A percentile compares a stretch with the other conserved stretches of the same genome.
phyloP scores from a whole-genome alignment of 2,113 vertebrate species.

The Alosa alosa region DNA sequence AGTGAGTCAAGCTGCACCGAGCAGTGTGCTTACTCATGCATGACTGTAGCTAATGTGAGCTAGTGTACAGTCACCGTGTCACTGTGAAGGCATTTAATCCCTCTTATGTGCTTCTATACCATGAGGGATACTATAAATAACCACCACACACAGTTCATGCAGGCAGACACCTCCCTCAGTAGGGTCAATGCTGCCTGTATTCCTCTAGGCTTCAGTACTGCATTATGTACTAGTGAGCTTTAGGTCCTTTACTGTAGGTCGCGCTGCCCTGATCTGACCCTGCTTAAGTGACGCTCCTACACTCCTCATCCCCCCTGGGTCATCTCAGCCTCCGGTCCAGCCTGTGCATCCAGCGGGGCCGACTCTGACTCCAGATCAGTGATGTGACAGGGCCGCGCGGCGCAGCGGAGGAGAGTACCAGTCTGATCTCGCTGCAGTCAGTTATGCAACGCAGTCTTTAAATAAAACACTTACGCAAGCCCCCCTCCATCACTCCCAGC shows the following conservation, averaged over 20 bases:
- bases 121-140: too few relatives aligned
- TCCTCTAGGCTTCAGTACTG: too few relatives aligned
- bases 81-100: neutral
- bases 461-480: slow-evolving; percentile 34
- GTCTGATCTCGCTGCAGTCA: slow-evolving; percentile 9
- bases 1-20: neutral
- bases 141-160: too few relatives aligned
- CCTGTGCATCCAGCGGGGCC: neutral
- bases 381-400: neutral
- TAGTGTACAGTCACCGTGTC: neutral
- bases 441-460: slow-evolving; percentile 28
- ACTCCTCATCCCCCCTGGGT: neutral
- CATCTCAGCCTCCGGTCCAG: neutral
- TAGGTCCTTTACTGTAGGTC: neutral
- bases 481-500: neutral
- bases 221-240: neutral
- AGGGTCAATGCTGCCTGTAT: too few relatives aligned
- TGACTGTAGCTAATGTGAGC: neutral
- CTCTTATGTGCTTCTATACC: neutral
- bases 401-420: neutral
- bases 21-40: neutral
- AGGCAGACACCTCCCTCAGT: too few relatives aligned
- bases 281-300: neutral
- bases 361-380: neutral
- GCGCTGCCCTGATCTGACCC: neutral